Evolutionary conservation across 2,113 vertebrate genomes (phyloP).

Genomic region (Esox niger): DNA sequence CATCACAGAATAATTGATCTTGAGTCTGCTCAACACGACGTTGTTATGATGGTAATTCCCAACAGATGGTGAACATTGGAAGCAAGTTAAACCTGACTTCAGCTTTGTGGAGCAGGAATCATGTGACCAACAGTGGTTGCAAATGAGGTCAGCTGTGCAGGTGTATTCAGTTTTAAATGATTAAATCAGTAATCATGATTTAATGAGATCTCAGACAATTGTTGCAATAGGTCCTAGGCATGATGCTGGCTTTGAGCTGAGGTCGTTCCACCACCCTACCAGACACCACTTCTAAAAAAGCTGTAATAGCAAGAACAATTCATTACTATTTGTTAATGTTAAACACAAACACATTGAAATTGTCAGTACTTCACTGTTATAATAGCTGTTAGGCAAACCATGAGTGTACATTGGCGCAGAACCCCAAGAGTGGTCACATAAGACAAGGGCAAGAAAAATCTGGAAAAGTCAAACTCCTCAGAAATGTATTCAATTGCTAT

Average conservation of each 20-base stretch:
- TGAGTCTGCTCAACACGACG: no score
- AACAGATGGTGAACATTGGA: no score
- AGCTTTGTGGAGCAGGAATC: no score
- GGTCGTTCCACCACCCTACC: conserved; percentile 11
- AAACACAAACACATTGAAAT: conserved; percentile 46
- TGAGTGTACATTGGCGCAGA: conserved; percentile 42
- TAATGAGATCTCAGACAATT: no score
- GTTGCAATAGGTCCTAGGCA: no score
- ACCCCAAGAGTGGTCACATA: conserved; percentile 53
- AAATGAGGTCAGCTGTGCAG: no score
- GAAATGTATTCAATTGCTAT: conserved; percentile 40
- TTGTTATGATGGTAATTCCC: no score
- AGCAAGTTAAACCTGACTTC: no score
- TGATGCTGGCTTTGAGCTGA: conserved; percentile 25
- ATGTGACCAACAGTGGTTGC: no score
- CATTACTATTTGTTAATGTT: conserved; percentile 28
- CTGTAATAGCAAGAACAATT: conserved; percentile 26
- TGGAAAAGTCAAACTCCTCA: conserved; percentile 40
- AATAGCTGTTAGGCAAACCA: conserved; percentile 58
- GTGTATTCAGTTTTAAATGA: no score
- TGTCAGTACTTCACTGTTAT: conserved; percentile 34
- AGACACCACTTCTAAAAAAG: conserved; percentile 35
- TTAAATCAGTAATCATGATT: no score
- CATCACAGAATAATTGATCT: no score
- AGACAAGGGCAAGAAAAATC: conserved; percentile 44